Evolutionary conservation across 1,140 invertebrate genomes (phyloP), one percentile per base, ranked within the genome.

Genomic region (Pseudomyrmex gracilis): DNA sequence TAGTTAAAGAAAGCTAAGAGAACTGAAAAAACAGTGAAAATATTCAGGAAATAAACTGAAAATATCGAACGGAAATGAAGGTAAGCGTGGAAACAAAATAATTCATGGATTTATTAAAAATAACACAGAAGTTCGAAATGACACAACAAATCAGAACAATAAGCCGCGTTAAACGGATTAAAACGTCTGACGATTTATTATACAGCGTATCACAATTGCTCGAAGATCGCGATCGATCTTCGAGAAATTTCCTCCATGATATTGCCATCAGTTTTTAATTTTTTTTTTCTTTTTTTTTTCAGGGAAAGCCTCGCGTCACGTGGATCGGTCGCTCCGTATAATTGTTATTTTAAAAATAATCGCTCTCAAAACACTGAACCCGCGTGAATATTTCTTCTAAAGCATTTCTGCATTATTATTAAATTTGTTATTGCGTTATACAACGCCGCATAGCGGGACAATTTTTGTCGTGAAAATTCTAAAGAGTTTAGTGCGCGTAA

Each of bases 31-130:
- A 17, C 24, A 9, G 67, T 34, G 3, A 34, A 34, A 34, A 34
- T 34, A 34, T 34, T 5, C 7, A 34, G 34, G 34, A 34, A 34
- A 34, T 34, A 73, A 82, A 70, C 55, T 15, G 22, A 24, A 86
- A 88, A 63, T 76, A 76, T 66, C 53, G 60, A 85, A 77, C 88
- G 78, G 87, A 87, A 83, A 87, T 84, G 73, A 82, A 82, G 68
- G 15, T 83, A 85, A 76, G 60, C 60, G 17, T 63, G 61, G 82
- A 89, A 90, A 90, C 83, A 90, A 90, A 90, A 87, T 91, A 90
- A 91, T 91, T 63, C 86, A 87, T 90, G 82, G 84, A 91, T 91
- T 90, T 91, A 91, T 91, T 91, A 90, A 90, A 91, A 90, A 90
- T 90, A 91, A 90, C 88, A 90, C 88, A 91, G 88, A 88, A 90